Percentiles rank a stretch among this genome's conserved stretches.
phyloP scores from a whole-genome alignment of 35 echinoderm and acorn worm species.

The Ophiothrix spiculata region DNA sequence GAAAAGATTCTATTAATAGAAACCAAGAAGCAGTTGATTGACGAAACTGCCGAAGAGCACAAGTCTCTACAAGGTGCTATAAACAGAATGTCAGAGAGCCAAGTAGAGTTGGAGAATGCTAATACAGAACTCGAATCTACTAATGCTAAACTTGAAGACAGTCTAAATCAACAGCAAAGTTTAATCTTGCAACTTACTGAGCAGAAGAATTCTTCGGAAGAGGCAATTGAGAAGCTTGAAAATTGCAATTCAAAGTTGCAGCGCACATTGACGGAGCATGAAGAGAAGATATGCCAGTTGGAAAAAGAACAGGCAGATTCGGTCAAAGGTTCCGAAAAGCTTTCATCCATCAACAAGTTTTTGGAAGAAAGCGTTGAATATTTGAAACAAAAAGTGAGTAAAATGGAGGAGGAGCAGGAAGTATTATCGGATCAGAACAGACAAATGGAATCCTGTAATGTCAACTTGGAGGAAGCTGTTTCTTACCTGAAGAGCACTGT shows the following conservation, averaged over 20 bases:
- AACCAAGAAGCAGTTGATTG: not conserved
- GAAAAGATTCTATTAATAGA: not conserved
- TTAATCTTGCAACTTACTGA: not conserved
- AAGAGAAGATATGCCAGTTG: not conserved
- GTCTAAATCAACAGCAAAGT: not conserved
- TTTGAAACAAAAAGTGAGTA: not conserved
- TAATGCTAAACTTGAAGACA: not conserved
- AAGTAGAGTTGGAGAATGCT: not conserved
- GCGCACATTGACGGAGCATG: not conserved
- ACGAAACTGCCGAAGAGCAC: not conserved
- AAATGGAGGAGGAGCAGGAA: not conserved
- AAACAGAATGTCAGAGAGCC: not conserved
- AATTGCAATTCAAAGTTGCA: not conserved
- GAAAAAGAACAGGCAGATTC: not conserved
- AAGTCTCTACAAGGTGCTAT: not conserved
- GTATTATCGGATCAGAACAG: not conserved
- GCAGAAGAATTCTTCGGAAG: not conserved
- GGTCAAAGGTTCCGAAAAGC: not conserved
- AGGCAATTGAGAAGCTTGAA: not conserved
- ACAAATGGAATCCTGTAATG: not conserved
- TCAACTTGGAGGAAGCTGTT: not conserved
- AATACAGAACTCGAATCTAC: not conserved
- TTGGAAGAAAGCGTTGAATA: not conserved
- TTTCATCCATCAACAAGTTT: not conserved
- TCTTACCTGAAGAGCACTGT: not conserved